Base-by-base conservation (phyloP, 2,888 invertebrate genomes). In the Lingula anatina region DNA sequence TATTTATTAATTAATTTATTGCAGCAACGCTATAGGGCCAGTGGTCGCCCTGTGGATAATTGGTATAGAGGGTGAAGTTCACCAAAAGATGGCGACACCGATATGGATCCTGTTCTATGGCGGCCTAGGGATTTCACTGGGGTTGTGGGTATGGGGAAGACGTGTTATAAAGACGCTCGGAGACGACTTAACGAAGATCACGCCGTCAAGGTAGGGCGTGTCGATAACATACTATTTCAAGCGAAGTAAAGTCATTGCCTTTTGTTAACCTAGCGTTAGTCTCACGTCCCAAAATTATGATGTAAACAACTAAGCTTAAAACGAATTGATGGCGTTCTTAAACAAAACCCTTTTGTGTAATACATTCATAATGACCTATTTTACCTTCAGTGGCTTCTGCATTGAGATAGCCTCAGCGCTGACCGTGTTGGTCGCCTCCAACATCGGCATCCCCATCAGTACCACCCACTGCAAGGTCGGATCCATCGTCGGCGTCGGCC, bases 391-490 rank as follows among this genome's bases (percentile, higher is more conserved):
- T 57, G 95, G 95, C 39, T 95, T 95, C 75, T 90, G 92, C 40
- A 93, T 95, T 73, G 95, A 95, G 81, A 84, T 99, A 63, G 97
- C 97, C 39, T 88, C 97, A 25, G 97, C 97, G 38, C 83, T 94
- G 65, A 97, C 97, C 40, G 97, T 99, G 55, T 82, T 99, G 71
- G 79, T 95, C 62, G 97, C 97, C 39, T 94, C 94, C 74, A 99
- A 99, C 81, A 86, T 90, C 59, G 97, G 97, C 15, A 83, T 99
- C 67, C 97, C 97, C 25, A 91, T 99, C 66, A 93, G 92, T 60
- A 97, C 97, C 12, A 99, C 97, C 2, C 97, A 99, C 77, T 99
- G 97, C 79, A 99, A 99, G 81, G 96, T 97, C 26, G 97, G 97
- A 51, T 94, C 94, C n/a, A 94, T 99, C 35, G 96, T 99, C 40